Evolutionary conservation across 2,113 vertebrate species (phyloP), one percentile per base, ranked within the genome.

Genomic region (Otus sunia): DNA sequence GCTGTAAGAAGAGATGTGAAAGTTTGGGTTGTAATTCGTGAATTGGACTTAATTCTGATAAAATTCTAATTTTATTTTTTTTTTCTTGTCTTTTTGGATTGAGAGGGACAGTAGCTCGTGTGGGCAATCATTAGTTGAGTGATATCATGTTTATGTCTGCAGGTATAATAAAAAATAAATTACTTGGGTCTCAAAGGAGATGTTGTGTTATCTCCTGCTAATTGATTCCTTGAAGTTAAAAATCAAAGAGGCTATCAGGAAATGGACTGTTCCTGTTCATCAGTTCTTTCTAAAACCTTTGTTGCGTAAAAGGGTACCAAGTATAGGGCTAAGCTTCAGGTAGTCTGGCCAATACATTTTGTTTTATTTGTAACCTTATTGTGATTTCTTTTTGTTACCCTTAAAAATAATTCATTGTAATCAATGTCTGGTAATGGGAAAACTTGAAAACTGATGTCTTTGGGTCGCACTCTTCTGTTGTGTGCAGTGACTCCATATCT

Each of bases 401-500:
- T 81, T 87, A 25, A 86, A 92, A 91, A 39, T 36, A 30, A 77
- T 10, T 79, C 30, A 62, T 81, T 96, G 73, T 91, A 94, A 88
- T 83, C 67, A 6, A 84, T 89, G 76, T 90, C 79, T 95, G 83
- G 47, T 77, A 89, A 92, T 47, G 69, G 77, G 77, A 91, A 94
- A 92, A 92, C 67, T 95, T 96, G 94, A 95, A 95, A 94, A 81
- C 41, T 23, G 49, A 15, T 91, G 63, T 92, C 74, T 97, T 92
- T 41, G 66, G 92, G 87, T 95, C 53, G 53, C 43, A 12, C 43
- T 92, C 52, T 81, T 92, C 50, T 84, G 0, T 67, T 75, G 56
- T 60, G 81, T 93, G 81, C 84, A 69, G 84, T 90, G 94, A 91
- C 75, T 95, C 74, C 81, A 36, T 92, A 94, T 92, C 90, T 90